Conservation (phyloP, 2,797 vertebrate species). For the Myotis findleyi region DNA sequence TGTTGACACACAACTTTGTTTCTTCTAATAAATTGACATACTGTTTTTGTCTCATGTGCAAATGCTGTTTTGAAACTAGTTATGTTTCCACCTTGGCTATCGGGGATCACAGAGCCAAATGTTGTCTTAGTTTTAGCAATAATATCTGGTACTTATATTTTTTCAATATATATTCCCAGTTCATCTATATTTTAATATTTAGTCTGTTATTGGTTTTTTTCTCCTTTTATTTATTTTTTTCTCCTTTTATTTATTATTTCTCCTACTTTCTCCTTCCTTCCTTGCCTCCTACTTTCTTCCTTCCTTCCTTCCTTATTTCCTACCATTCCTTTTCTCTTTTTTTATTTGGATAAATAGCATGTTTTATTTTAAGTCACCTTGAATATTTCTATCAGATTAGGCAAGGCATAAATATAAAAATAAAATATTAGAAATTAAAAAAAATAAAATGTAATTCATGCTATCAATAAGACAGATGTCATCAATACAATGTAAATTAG, state of each 20-base stretch:
- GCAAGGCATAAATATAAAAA: background rate
- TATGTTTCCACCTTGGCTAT: background rate
- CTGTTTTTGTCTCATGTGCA: background rate
- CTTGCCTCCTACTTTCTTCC: background rate
- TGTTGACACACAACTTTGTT: background rate
- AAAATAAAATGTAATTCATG: background rate
- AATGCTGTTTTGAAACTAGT: constrained; percentile 27
- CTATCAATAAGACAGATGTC: background rate
- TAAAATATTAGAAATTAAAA: background rate
- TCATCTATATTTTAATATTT: background rate
- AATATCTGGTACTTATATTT: background rate
- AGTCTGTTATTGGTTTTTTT: background rate
- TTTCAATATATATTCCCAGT: background rate
- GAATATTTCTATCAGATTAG: background rate
- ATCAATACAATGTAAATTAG: background rate
- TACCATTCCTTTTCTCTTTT: background rate
- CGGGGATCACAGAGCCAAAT: background rate
- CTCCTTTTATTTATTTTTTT: background rate
- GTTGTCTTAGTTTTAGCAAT: background rate
- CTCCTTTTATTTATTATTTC: background rate
- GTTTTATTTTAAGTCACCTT: constrained; percentile 27
- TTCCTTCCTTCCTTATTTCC: background rate
- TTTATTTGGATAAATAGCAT: background rate
- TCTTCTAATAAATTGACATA: background rate
- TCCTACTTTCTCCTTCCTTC: no score